Conservation (phyloP, 2,797 vertebrate genomes). For the Schizopygopsis malacanthus region DNA sequence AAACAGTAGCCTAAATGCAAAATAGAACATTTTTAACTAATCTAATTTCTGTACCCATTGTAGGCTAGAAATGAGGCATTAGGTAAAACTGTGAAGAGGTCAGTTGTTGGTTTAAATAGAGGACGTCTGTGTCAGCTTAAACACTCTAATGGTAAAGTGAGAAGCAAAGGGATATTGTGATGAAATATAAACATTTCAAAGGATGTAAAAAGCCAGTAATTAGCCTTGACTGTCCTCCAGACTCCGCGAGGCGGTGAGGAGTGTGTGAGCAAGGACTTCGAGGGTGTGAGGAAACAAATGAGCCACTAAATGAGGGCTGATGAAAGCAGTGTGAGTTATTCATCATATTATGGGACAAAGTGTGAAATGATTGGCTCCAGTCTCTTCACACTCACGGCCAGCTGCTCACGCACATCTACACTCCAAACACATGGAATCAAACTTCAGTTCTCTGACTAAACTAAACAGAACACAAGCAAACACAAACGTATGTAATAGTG, state of each 20-base stretch:
- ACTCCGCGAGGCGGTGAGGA: slow-evolving; percentile 30
- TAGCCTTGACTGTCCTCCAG: slow-evolving; percentile 34
- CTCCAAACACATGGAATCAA: not conserved
- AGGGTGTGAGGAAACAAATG: slow-evolving; percentile 45
- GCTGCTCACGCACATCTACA: slow-evolving; percentile 8
- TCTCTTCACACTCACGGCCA: slow-evolving; percentile 39
- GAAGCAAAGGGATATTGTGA: slow-evolving; percentile 10
- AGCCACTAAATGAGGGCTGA: slow-evolving; percentile 52
- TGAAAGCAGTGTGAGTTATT: slow-evolving; percentile 55
- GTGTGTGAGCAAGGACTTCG: slow-evolving; percentile 24
- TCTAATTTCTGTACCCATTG: not conserved
- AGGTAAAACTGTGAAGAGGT: slow-evolving; percentile 1
- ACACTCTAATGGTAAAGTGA: not conserved
- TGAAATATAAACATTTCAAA: slow-evolving; percentile 25
- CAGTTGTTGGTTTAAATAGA: slow-evolving; percentile 3
- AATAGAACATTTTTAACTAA: not conserved
- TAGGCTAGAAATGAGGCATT: not conserved
- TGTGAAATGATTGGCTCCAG: slow-evolving; percentile 42
- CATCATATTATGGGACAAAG: slow-evolving; percentile 48
- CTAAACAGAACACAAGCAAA: not conserved
- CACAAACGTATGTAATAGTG: not conserved
- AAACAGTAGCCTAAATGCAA: not conserved
- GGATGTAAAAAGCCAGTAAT: slow-evolving; percentile 34
- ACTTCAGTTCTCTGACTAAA: not conserved
- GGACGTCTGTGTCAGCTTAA: slow-evolving; percentile 4